Evolutionary conservation across 2,797 vertebrate species (phyloP), one percentile per base, ranked within the genome.

Genomic region (Coracias cyanogaster): DNA sequence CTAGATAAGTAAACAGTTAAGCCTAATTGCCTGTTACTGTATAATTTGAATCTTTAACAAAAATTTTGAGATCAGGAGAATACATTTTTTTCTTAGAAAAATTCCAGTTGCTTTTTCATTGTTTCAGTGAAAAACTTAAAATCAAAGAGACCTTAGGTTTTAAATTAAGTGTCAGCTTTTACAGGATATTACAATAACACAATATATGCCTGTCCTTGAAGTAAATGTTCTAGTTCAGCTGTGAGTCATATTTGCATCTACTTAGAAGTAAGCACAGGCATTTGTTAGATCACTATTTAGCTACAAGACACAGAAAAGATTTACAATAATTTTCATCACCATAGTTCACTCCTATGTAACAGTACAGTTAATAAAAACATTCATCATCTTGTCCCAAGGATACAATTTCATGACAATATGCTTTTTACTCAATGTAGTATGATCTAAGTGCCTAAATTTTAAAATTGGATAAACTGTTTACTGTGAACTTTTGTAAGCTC

Each of bases 181-280:
- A 77, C 60, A 90, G 64, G 82, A 86, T 70, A 84, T 66, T 95
- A 67, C 62, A 43, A 37, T 43, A 96, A 89, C 46, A 79, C 65
- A 94, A 81, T 84, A 31, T 74, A 78, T 52, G 60, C 65, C 74
- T 93, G 90, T 67, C 96, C 95, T 95, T 96, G 90, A 83, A 95
- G 77, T 28, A 91, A 82, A 82, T 67, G 83, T 89, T 92, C 58
- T 35, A 72, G 69, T 43, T 82, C 73, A 96, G 80, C 73, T 77
- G 58, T 91, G 90, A 96, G 66, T 91, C 95, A 89, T 92, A 90
- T 93, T 84, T 94, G 85, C 88, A 91, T 74, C 67, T 87, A 24
- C 37, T 86, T 83, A 79, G 61, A 71, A 83, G 66, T 10, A 37
- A 37, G 37, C 61, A 73, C 21, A 65, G 77, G 60, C 90, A 88